Base-by-base conservation (phyloP, 2,888 invertebrate genomes). In the Temnothorax ravouxi region DNA sequence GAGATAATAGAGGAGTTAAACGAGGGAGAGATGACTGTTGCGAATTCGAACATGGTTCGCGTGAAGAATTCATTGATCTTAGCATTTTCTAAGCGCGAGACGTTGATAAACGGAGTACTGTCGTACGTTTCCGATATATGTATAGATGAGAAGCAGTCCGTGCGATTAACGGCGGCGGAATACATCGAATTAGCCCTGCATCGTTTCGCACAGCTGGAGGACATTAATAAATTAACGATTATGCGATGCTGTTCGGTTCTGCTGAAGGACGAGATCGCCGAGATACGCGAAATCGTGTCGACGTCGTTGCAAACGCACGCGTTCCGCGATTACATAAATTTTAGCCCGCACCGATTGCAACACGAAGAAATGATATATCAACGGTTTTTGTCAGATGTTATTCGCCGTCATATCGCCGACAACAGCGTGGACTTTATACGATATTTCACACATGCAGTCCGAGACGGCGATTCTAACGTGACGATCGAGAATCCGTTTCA, bases 241-340 rank as follows among this genome's bases (percentile, higher is more conserved):
- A 93, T 95, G 52, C 94, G 95, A 91, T 93, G 95, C 62, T 95
- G 94, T 72, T 91, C 96, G n/a, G 93, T 95, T 59, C 93, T 96
- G 6, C 90, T 96, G 61, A 96, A 96, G 94, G 96, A 96, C 92
- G 96, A 96, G 91, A 95, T 96, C 89, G 94, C 95, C 79, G 95
- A 95, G 88, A 94, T 96, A 18, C 95, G 96, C 88, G 95, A 95
- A 88, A 85, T 93, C 41, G 94, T 95, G 0, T 80, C 59, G 18
- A 80, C 21, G 1, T 59, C 44, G 3, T 47, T 71, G 38, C 77
- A 79, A 29, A 59, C 0, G 11, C 44, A 71, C 34, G 18, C 5
- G 18, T n/a, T 25, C 1, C 9, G 15, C 15, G 6, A 54, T 54
- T 9, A 56, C 13, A 5, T 15, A 3, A n/a, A 25, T 25, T 34